phyloP scores from a whole-genome alignment of 2,888 invertebrate genomes.

The Trissonchulus latispiculum region DNA sequence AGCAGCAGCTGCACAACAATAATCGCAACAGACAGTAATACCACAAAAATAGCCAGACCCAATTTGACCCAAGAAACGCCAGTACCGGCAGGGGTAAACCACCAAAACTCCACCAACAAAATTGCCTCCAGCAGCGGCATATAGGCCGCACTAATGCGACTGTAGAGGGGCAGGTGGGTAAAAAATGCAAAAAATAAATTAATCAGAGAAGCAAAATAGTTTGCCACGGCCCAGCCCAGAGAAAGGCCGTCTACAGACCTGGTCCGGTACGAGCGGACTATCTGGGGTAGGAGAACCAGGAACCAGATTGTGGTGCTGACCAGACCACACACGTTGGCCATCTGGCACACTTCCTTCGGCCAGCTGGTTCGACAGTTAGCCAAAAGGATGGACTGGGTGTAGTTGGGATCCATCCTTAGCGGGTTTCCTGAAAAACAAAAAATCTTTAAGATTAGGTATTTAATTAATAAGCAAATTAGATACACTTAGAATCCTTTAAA shows the following conservation, averaged over 20 bases:
- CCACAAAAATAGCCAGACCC: not conserved
- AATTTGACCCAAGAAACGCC: not conserved
- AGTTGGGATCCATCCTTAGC: no score
- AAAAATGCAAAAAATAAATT: not conserved
- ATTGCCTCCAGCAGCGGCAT: not conserved
- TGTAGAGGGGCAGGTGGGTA: not conserved
- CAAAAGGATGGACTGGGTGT: no score
- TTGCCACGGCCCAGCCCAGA: not conserved
- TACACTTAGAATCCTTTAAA: no score
- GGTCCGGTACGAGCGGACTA: not conserved
- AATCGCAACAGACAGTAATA: no score
- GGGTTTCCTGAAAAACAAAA: no score
- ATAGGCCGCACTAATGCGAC: not conserved
- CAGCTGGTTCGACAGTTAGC: not conserved
- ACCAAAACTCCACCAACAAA: not conserved
- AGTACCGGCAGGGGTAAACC: not conserved
- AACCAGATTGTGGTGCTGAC: not conserved
- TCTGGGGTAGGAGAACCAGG: not conserved
- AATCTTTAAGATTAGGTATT: no score
- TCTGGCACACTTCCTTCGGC: not conserved
- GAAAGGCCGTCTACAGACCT: not conserved
- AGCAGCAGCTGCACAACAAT: not conserved
- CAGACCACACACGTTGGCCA: not conserved
- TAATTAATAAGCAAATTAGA: no score
- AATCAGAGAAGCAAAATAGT: not conserved